Conservation (phyloP, 2,797 vertebrate species). For the Parotocinclus haroldoi region DNA sequence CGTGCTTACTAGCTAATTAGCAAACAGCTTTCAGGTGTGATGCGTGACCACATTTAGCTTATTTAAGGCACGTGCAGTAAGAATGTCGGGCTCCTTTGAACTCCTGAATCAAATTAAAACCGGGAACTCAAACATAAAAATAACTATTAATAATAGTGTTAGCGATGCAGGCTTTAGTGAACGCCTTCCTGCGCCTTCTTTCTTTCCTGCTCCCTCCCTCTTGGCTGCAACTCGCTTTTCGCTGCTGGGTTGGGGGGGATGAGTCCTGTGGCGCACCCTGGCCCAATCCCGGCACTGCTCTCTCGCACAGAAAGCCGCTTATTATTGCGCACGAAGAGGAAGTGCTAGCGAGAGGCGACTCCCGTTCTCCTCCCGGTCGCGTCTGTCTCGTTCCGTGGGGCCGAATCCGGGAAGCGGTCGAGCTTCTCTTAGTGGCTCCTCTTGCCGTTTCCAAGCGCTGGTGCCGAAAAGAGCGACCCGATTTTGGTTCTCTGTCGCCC, state of each 20-base stretch:
- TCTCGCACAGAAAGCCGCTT: constrained; percentile 66
- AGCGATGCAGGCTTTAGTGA: constrained; percentile 69
- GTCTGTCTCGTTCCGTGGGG: constrained; percentile 63
- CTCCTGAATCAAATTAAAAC: constrained; percentile 1
- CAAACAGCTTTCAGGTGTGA: constrained; percentile 65
- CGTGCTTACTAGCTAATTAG: constrained; percentile 28
- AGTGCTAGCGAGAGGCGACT: constrained; percentile 63
- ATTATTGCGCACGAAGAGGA: constrained; percentile 70
- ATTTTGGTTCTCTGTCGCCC: constrained; percentile 43
- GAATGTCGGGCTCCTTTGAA: background rate
- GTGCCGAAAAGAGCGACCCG: constrained; percentile 53
- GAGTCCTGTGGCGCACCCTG: constrained; percentile 75
- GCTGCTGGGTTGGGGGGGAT: constrained; percentile 71
- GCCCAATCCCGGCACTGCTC: constrained; percentile 58
- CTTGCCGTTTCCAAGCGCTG: constrained; percentile 61
- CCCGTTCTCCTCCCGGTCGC: constrained; percentile 58
- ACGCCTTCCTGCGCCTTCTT: constrained; percentile 72
- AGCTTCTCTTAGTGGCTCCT: constrained; percentile 70
- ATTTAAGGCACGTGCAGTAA: background rate
- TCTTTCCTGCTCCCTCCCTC: constrained; percentile 73
- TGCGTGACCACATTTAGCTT: background rate
- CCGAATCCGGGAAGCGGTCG: constrained; percentile 50
- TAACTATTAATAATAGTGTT: background rate
- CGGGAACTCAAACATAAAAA: constrained; percentile 8
- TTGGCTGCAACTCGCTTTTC: constrained; percentile 70